These are phyloP conservation scores for Ifrita kowaldi DNA, from an alignment of 2,113 vertebrate species.

Conservation along the genomic window DNA sequence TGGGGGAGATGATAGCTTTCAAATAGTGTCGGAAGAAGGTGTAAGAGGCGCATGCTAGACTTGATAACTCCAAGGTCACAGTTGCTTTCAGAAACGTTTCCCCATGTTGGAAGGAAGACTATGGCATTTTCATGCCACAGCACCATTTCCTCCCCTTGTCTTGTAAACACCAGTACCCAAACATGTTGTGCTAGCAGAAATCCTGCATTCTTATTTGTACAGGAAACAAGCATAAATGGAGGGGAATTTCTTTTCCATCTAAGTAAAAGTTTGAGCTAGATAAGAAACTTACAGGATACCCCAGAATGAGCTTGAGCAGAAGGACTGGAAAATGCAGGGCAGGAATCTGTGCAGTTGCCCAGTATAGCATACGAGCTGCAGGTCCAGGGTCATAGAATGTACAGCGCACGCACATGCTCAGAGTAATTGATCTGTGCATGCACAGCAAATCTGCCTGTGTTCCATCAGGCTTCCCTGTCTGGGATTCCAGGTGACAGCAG, in stretches of 20 bases:
- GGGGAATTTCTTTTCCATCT: not conserved
- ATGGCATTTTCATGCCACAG: not conserved
- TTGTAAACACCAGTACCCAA: not conserved
- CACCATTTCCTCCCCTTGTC: not conserved
- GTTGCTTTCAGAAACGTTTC: not conserved
- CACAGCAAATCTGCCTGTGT: not conserved
- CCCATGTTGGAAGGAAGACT: not conserved
- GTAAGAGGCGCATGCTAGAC: not conserved
- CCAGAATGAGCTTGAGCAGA: not conserved
- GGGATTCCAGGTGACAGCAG: not conserved
- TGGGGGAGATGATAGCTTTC: not conserved
- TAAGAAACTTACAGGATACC: not conserved
- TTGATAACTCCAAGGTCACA: not conserved
- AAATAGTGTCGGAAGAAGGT: not conserved
- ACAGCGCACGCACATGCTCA: not conserved
- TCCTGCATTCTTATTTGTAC: not conserved
- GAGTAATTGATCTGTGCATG: not conserved
- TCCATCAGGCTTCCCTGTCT: not conserved
- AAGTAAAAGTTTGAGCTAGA: not conserved
- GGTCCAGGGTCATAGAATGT: not conserved
- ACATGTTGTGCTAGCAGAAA: not conserved
- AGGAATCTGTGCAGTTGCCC: not conserved
- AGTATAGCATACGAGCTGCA: not conserved
- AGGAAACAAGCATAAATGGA: not conserved
- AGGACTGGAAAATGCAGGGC: not conserved